Evolutionary conservation across 2,797 vertebrate species (phyloP).

Genomic region (Prunella strophiata): DNA sequence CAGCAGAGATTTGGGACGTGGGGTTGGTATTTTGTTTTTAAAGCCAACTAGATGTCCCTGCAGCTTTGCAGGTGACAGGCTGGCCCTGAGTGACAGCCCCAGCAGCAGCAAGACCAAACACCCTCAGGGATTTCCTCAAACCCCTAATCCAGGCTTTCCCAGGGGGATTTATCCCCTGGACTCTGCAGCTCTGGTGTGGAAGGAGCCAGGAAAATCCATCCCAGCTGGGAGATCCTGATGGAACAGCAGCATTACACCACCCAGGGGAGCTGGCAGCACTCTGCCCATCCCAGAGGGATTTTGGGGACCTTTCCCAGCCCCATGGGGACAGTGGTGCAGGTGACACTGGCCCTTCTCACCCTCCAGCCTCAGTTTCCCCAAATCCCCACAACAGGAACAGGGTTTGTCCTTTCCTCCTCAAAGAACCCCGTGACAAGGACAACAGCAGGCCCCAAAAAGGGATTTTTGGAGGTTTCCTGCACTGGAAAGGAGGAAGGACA

Average conservation of each 20-base stretch:
- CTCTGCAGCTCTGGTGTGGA: fast-evolving
- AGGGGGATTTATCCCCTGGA: not conserved
- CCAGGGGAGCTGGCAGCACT: not conserved
- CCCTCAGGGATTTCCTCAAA: not conserved
- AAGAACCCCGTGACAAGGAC: fast-evolving
- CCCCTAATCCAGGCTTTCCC: fast-evolving
- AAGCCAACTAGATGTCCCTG: not conserved
- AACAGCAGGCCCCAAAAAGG: not conserved
- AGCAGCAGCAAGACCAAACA: not conserved
- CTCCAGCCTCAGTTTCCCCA: not conserved
- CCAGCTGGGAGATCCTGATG: not conserved
- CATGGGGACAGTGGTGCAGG: too few species aligned
- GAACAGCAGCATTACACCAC: not conserved
- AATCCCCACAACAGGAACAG: fast-evolving
- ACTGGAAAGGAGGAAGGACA: too few species aligned
- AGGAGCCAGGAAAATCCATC: not conserved
- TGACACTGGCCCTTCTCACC: too few species aligned
- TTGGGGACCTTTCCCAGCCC: not conserved
- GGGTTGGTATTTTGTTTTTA: not conserved
- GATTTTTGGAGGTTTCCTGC: not conserved
- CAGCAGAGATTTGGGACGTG: fast-evolving
- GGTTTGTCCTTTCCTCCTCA: not conserved
- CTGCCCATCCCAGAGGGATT: not conserved
- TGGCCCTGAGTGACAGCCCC: not conserved
- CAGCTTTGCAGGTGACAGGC: not conserved